phyloP scores from a whole-genome alignment of 2,113 vertebrate genomes.

The Neofelis nebulosa region DNA sequence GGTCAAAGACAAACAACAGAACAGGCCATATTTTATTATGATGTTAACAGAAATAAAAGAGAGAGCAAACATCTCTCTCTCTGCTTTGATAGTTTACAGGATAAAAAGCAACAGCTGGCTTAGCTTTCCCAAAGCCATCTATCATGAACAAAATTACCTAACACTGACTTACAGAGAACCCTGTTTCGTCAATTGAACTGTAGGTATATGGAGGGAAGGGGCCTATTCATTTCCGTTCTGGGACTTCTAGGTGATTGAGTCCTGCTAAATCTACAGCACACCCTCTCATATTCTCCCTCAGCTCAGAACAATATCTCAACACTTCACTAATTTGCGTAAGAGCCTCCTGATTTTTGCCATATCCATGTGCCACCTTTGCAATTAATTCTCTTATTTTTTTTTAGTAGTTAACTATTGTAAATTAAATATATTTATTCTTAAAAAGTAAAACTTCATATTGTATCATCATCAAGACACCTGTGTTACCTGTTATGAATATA shows the following conservation, averaged over 20 bases:
- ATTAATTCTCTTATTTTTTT: not conserved
- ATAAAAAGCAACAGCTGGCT: constrained; percentile 60
- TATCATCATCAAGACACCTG: not conserved
- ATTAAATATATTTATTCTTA: not conserved
- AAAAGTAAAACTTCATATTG: not conserved
- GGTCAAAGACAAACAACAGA: constrained; percentile 23
- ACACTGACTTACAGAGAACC: not conserved
- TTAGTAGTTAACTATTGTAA: not conserved
- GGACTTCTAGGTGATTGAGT: not conserved
- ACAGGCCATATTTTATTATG: not conserved
- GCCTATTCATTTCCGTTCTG: accelerated
- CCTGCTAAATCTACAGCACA: too few relatives aligned
- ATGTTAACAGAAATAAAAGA: not conserved
- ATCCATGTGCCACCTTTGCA: not conserved
- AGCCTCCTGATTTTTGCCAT: not conserved
- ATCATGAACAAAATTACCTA: not conserved
- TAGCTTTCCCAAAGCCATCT: not conserved
- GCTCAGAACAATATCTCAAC: not conserved
- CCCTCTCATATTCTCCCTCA: not conserved
- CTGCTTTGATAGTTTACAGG: not conserved
- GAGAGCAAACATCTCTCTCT: constrained; percentile 49
- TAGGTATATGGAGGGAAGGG: not conserved
- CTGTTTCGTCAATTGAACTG: not conserved
- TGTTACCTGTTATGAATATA: not conserved
- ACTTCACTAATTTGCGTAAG: not conserved